phyloP scores from a whole-genome alignment of 2,113 vertebrate species.

The Xiphophorus maculatus region DNA sequence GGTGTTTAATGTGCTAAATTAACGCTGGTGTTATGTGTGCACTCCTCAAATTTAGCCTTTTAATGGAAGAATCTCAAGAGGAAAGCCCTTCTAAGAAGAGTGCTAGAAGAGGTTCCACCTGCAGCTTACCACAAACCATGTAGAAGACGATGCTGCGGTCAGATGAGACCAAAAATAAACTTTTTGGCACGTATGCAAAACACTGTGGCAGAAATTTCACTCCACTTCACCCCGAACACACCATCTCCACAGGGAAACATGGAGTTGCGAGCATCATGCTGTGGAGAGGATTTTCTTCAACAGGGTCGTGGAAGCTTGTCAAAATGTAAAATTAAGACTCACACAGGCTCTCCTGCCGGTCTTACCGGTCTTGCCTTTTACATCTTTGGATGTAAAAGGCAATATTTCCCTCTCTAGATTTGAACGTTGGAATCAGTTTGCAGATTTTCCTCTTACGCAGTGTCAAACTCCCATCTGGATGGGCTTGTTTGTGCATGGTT shows the following conservation, averaged over 20 bases:
- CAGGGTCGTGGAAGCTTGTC: not conserved
- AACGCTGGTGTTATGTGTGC: not conserved
- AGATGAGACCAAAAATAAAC: not conserved
- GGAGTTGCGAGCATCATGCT: not conserved
- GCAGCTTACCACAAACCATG: not conserved
- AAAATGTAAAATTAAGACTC: not conserved
- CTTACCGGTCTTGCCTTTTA: not conserved
- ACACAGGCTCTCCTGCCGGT: not conserved
- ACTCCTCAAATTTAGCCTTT: not conserved
- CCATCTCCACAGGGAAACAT: not conserved
- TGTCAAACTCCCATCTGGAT: not conserved
- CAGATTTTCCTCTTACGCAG: not conserved
- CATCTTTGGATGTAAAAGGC: too few relatives aligned
- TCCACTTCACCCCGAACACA: not conserved
- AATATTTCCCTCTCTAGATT: not conserved
- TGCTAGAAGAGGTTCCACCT: not conserved
- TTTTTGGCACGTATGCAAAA: not conserved
- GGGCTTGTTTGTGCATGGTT: constrained; percentile 1
- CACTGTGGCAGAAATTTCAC: not conserved
- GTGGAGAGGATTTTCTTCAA: not conserved
- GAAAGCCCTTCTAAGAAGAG: not conserved
- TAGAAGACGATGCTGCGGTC: not conserved
- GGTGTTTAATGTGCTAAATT: not conserved
- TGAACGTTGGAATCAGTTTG: not conserved
- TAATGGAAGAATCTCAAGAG: not conserved